A percentile compares a stretch with the other conserved stretches of the same genome.
phyloP scores from a whole-genome alignment of 2,797 vertebrate genomes.

The Clamator glandarius region DNA sequence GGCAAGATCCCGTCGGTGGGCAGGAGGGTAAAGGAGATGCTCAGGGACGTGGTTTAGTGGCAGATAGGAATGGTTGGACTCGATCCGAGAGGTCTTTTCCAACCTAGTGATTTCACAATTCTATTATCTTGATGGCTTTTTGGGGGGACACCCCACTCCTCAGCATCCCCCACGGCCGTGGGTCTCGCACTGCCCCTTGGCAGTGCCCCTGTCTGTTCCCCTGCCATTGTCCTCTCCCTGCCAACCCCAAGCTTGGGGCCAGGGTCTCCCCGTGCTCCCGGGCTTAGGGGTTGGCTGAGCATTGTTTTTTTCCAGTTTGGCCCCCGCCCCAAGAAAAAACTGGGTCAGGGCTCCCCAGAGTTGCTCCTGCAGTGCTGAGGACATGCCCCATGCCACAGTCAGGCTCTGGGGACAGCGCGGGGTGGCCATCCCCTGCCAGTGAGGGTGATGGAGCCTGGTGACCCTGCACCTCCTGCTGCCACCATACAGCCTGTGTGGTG shows the following conservation, averaged over 20 bases:
- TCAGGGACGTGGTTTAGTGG: no score
- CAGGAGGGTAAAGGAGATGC: not conserved
- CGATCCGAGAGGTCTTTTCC: no score
- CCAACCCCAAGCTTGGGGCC: accelerated
- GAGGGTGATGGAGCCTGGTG: not conserved
- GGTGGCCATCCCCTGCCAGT: not conserved
- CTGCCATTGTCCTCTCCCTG: no score
- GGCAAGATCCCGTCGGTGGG: not conserved
- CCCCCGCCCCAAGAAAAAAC: not conserved
- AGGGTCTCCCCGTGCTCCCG: not conserved
- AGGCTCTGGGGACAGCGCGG: not conserved
- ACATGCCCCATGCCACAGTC: not conserved
- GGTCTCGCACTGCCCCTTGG: accelerated
- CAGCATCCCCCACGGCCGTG: accelerated
- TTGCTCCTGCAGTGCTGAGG: not conserved
- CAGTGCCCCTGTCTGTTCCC: not conserved
- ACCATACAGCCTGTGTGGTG: accelerated
- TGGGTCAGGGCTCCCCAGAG: not conserved
- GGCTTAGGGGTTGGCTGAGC: accelerated
- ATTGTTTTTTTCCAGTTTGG: not conserved
- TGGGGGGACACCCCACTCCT: not conserved
- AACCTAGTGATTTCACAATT: no score
- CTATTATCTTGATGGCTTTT: not conserved
- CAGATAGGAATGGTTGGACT: no score
- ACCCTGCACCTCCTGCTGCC: accelerated